Evolutionary conservation across 2,113 vertebrate genomes (phyloP).

Genomic region (Aphelocoma coerulescens): DNA sequence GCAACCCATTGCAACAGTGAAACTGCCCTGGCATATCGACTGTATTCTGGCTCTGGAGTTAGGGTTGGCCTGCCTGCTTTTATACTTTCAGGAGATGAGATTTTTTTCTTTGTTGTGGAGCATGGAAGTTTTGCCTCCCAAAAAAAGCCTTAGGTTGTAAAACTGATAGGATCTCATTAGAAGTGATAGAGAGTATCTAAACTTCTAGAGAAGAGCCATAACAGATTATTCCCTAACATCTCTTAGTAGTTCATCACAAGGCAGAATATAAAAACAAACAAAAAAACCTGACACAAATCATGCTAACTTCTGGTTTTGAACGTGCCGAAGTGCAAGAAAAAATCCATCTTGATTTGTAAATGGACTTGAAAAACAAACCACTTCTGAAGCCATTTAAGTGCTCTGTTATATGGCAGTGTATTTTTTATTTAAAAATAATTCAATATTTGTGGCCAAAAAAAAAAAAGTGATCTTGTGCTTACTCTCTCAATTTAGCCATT

Average conservation of each 20-base stretch:
- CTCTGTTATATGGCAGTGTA: neutral
- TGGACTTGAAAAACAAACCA: neutral
- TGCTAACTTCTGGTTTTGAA: neutral
- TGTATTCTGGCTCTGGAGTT: neutral
- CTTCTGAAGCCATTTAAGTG: neutral
- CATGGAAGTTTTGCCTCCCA: neutral
- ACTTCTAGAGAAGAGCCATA: neutral
- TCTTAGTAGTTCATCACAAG: neutral
- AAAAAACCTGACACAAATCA: neutral
- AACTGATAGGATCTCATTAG: neutral
- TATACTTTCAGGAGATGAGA: neutral
- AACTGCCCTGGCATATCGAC: neutral
- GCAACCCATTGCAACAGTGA: neutral
- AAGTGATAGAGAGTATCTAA: neutral
- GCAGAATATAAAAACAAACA: neutral
- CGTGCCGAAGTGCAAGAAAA: neutral
- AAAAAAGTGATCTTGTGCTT: neutral
- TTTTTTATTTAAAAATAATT: conserved; percentile 1
- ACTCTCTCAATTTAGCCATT: neutral
- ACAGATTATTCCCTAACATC: neutral
- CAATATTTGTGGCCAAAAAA: neutral
- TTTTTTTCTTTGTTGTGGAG: neutral
- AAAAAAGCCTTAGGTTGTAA: neutral
- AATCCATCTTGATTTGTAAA: neutral
- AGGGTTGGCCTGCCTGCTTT: neutral